These are phyloP conservation scores for Thymallus thymallus DNA, from an alignment of 2,113 vertebrate genomes.

Conservation along the genomic window DNA sequence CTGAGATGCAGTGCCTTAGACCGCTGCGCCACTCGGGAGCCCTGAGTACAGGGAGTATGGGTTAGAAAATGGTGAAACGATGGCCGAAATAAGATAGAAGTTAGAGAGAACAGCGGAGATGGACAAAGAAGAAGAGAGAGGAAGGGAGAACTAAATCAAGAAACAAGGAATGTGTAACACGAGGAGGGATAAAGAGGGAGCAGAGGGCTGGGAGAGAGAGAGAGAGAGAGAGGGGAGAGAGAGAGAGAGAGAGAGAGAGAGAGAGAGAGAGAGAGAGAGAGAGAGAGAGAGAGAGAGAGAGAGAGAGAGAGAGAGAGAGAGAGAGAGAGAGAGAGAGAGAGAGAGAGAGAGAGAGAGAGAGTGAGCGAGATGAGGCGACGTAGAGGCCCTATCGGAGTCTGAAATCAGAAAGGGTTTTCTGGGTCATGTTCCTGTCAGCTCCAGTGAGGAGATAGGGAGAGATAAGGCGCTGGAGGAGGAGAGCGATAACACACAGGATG, in stretches of 20 bases:
- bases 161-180: background rate
- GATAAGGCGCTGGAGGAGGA: conserved; percentile 11
- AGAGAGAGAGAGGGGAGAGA: background rate
- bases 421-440: conserved; percentile 50
- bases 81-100: background rate
- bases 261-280: background rate
- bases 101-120: background rate
- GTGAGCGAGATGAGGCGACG: background rate
- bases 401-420: conserved; percentile 49
- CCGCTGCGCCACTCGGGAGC: too few relatives aligned
- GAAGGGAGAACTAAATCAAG: background rate
- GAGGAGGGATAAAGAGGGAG: background rate
- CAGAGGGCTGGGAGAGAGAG: too few relatives aligned
- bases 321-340: background rate
- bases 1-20: too few relatives aligned
- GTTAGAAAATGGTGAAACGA: background rate
- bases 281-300: background rate
- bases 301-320: background rate
- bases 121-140: background rate
- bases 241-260: background rate
- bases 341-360: conserved; percentile 2
- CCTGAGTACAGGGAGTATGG: background rate
- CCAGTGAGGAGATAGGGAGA: conserved; percentile 13
- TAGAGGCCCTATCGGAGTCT: conserved; percentile 29
- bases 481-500: background rate